Conservation (phyloP, 1,140 invertebrate genomes). For the Anagrus nilaparvatae region DNA sequence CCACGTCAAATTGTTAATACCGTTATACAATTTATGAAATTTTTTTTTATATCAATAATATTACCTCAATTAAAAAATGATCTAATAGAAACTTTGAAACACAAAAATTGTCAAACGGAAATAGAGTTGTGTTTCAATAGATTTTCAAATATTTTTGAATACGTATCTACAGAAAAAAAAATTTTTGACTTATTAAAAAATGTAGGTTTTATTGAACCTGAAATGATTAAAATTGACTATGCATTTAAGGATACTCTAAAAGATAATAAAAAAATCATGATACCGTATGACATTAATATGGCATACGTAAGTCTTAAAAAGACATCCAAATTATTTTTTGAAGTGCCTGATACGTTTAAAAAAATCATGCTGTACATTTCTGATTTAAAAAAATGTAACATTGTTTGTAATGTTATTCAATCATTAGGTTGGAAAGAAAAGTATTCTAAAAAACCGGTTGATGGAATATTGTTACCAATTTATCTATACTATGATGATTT, state of each 20-base stretch:
- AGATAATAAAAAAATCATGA: neutral
- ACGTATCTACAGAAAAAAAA: conserved; percentile 5
- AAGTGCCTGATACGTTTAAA: conserved; percentile 1
- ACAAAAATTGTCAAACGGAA: neutral
- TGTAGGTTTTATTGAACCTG: conserved; percentile 1
- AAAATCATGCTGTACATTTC: too few species aligned
- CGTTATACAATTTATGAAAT: neutral
- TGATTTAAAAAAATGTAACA: too few species aligned
- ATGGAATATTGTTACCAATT: too few species aligned
- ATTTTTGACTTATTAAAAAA: conserved; percentile 7
- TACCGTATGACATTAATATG: neutral
- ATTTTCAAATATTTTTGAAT: conserved; percentile 2
- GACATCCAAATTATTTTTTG: conserved; percentile 1
- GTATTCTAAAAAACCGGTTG: too few species aligned
- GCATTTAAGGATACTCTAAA: conserved; percentile 1
- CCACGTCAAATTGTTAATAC: conserved; percentile 7
- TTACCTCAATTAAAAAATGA: conserved; percentile 11
- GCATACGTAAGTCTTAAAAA: conserved; percentile 7
- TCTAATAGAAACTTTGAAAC: neutral
- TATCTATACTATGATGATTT: too few species aligned
- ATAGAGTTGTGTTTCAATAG: conserved; percentile 6
- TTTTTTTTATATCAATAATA: neutral
- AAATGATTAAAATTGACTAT: conserved; percentile 1
- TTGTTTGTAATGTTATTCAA: too few species aligned
- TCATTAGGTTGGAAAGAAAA: too few species aligned